Conservation (phyloP, 1,140 invertebrate species). For the Goniozus legneri region DNA sequence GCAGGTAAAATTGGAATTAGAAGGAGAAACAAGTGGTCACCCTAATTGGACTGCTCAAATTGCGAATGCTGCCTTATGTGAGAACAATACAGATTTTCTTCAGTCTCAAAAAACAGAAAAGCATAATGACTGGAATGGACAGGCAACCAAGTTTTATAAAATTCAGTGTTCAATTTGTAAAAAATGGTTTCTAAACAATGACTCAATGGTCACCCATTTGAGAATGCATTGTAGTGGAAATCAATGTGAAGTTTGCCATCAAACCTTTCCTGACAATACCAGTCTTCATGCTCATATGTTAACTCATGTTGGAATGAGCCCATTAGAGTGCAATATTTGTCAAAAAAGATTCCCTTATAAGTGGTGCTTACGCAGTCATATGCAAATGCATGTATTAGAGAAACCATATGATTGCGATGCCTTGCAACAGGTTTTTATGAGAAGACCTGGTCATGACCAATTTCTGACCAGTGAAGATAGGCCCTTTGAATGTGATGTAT, state of each 20-base stretch:
- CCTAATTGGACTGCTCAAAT: conserved; percentile 45
- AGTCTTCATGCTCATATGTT: conserved; percentile 54
- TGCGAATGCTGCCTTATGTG: conserved; percentile 33
- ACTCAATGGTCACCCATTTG: conserved; percentile 49
- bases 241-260: conserved; percentile 49
- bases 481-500: conserved; percentile 49
- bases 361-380: conserved; percentile 65
- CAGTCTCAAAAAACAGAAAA: conserved; percentile 27
- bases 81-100: conserved; percentile 28
- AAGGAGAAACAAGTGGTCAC: conserved; percentile 38
- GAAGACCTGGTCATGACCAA: conserved; percentile 27
- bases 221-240: conserved; percentile 40
- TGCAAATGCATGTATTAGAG: conserved; percentile 66
- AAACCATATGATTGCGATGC: conserved; percentile 62
- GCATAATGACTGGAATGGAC: conserved; percentile 24
- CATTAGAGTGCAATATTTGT: conserved; percentile 55
- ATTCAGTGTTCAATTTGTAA: conserved; percentile 49
- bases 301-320: conserved; percentile 56
- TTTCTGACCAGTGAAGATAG: conserved; percentile 40
- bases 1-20: conserved; percentile 49
- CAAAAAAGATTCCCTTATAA: conserved; percentile 54
- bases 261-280: conserved; percentile 52
- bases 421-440: conserved; percentile 30
- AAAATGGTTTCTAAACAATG: conserved; percentile 52
- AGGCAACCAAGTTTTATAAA: conserved; percentile 47